Percentiles rank a stretch among this genome's conserved stretches.
phyloP scores from a whole-genome alignment of 2,113 vertebrate species.

The Muscicapa adusta region DNA sequence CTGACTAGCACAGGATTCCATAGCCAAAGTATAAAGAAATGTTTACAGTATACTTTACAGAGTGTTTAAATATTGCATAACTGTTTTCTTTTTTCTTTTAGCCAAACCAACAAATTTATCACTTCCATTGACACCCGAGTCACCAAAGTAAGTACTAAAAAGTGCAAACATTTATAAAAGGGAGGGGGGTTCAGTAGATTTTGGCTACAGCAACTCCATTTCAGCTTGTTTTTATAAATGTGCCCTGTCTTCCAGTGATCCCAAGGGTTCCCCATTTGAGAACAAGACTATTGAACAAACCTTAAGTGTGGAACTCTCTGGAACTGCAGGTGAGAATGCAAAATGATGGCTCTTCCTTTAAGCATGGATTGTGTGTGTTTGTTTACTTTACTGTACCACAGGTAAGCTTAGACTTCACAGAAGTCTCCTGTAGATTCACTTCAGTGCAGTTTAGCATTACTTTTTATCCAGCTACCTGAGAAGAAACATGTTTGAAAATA shows the following conservation, averaged over 20 bases:
- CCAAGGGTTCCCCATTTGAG: constrained; percentile 99
- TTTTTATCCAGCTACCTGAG: constrained; percentile 2
- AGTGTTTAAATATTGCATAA: constrained; percentile 52
- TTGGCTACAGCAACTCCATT: constrained; percentile 86
- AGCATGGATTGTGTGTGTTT: neutral
- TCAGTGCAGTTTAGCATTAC: neutral
- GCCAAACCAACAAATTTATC: constrained; percentile 99
- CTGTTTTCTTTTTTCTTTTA: constrained; percentile 81
- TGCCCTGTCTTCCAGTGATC: constrained; percentile 97
- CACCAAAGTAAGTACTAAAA: constrained; percentile 99
- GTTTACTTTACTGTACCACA: neutral
- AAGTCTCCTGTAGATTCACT: neutral
- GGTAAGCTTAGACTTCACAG: neutral
- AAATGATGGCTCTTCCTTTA: neutral
- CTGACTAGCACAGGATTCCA: neutral
- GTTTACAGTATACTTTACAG: neutral
- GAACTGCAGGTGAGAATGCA: constrained; percentile 93
- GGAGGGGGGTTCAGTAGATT: constrained; percentile 88
- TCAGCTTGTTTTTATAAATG: constrained; percentile 86
- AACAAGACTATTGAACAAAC: constrained; percentile 99
- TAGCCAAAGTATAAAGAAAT: neutral
- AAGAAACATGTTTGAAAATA: constrained; percentile 19
- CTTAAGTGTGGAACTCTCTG: constrained; percentile 99
- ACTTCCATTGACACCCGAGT: constrained; percentile 99
- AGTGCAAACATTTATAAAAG: constrained; percentile 83